Conservation (phyloP, 2,888 invertebrate genomes). For the Mesodorylaimus sp. region DNA sequence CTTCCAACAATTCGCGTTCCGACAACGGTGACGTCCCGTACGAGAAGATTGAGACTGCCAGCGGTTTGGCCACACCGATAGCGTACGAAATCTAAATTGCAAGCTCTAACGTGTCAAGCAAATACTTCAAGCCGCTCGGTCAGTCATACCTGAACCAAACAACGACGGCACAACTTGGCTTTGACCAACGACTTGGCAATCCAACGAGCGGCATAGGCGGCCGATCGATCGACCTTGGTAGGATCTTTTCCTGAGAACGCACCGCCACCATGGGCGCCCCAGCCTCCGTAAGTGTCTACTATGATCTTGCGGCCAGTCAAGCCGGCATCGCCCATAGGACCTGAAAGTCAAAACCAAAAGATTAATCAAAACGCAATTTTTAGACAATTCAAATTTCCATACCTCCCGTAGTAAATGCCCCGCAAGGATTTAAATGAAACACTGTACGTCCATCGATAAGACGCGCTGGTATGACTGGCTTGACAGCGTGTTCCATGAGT, state of each 20-base stretch:
- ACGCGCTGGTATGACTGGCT: constrained; percentile 67
- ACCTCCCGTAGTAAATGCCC: constrained; percentile 83
- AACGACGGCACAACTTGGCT: constrained; percentile 79
- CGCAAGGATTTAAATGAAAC: constrained; percentile 90
- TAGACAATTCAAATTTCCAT: too few species aligned
- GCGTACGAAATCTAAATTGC: constrained; percentile 83
- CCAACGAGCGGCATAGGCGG: constrained; percentile 96
- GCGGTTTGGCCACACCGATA: constrained; percentile 88
- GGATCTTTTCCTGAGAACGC: constrained; percentile 97
- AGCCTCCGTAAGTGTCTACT: constrained; percentile 93
- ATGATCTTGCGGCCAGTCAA: constrained; percentile 86
- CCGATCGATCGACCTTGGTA: constrained; percentile 63
- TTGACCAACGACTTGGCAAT: constrained; percentile 93
- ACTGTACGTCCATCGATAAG: constrained; percentile 72
- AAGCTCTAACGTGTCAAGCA: too few species aligned
- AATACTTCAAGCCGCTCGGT: too few species aligned
- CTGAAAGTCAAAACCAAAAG: too few species aligned
- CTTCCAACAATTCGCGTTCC: constrained; percentile 58
- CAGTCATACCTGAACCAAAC: constrained; percentile 84
- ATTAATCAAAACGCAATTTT: too few species aligned
- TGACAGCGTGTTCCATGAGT: constrained; percentile 68
- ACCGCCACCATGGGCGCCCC: constrained; percentile 98
- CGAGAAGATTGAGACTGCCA: constrained; percentile 88
- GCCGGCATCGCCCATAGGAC: constrained; percentile 31
- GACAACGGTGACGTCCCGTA: constrained; percentile 69